Evolutionary conservation across 1,140 invertebrate species (phyloP), one percentile per base, ranked within the genome.

Genomic region (Orussus abietinus): DNA sequence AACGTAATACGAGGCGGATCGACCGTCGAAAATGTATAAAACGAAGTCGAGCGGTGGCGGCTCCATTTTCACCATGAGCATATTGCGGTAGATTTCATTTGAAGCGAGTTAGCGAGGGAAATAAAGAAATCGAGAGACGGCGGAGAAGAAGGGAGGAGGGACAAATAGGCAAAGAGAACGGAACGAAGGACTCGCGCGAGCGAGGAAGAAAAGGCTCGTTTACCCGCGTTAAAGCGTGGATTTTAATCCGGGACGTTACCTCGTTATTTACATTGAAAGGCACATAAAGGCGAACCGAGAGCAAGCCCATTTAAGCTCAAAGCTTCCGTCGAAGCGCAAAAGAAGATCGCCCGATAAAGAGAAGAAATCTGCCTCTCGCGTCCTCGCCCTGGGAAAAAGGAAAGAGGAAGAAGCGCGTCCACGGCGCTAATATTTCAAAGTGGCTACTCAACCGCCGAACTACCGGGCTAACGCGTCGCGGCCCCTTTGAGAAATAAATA

Each of bases 201-300:
- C 29, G 9, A 13, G 26, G 10, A 5, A 30, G 26, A 30, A 42
- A 25, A 10, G 18, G 33, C 42, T 30, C 35, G 28, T 45, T 32
- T 33, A 36, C 26, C 13, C 31, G 38, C 38, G 49, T 49, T 49
- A 51, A 55, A 52, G 43, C 46, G 37, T 35, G 42, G 40, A 54
- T 59, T 59, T 56, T 51, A 52, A 59, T 54, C 47, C 48, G 11
- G 18, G 34, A 47, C 46, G 40, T 50, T 55, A 47, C 37, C 53
- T 55, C 44, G 38, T 58, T 53, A 51, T 46, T 51, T 58, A 53
- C 37, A 53, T 55, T 38, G 47, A 49, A 45, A n/a, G 39, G 40
- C 34, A 42, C 45, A 49, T 50, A 47, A 56, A 45, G 43, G 30
- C 44, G 38, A 50, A 46, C 47, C 28, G 13, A 25, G 22, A 6